Conservation (phyloP, 1,140 invertebrate genomes). For the Euwallacea similis region DNA sequence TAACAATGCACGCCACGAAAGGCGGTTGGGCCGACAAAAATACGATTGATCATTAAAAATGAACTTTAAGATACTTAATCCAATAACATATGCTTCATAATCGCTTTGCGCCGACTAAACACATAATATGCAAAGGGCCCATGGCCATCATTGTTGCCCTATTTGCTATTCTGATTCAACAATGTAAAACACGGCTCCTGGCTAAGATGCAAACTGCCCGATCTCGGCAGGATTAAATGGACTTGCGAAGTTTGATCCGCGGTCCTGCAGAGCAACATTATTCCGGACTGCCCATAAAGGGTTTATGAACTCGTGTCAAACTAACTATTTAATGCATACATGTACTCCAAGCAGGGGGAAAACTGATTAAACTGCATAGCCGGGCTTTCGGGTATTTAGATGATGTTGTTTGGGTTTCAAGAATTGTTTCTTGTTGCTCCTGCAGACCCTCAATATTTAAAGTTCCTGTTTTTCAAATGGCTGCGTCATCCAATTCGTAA, state of each 20-base stretch:
- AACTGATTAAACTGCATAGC: constrained; percentile 12
- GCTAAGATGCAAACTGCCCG: constrained; percentile 25
- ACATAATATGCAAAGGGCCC: not conserved
- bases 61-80: too few relatives aligned
- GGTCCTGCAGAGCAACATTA: constrained; percentile 25
- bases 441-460: too few relatives aligned
- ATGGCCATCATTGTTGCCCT: constrained; percentile 1
- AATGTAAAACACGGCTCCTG: constrained; percentile 21
- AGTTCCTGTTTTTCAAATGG: too few relatives aligned
- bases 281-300: constrained; percentile 20
- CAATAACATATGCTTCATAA: not conserved
- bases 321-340: constrained; percentile 24
- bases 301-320: constrained; percentile 28
- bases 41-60: too few relatives aligned
- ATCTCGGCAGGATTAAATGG: constrained; percentile 29
- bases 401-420: too few relatives aligned
- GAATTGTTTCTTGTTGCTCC: too few relatives aligned
- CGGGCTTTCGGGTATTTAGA: not conserved
- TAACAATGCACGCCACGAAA: too few relatives aligned
- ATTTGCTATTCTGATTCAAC: constrained; percentile 25
- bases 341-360: constrained; percentile 7
- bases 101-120: not conserved
- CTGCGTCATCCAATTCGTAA: too few relatives aligned
- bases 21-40: too few relatives aligned
- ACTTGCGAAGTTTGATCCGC: constrained; percentile 30